A percentile compares a stretch with the other conserved stretches of the same genome.
Evolutionary conservation across 1,140 invertebrate species (phyloP).

Genomic region (Drosophila varians): DNA sequence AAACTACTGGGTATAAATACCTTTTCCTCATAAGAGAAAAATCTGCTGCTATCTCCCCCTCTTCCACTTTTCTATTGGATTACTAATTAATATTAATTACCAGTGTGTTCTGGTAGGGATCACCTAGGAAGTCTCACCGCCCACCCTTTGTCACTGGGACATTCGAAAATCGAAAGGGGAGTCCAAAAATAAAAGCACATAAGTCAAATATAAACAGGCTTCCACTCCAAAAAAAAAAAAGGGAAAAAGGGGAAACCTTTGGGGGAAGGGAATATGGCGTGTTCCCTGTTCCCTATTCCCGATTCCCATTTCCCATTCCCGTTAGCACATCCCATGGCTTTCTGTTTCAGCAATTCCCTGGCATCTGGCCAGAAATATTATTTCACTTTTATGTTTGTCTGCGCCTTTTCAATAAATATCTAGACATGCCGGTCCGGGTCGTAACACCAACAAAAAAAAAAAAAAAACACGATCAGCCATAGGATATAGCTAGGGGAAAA

Average conservation of each 20-base stretch:
- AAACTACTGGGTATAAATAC: too few species aligned
- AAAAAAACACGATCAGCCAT: background rate
- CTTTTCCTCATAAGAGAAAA: too few species aligned
- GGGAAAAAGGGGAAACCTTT: conserved; percentile 15
- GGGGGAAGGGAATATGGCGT: conserved; percentile 5
- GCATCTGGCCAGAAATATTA: conserved; percentile 80
- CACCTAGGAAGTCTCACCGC: conserved; percentile 23
- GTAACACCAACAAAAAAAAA: background rate
- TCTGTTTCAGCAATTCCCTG: conserved; percentile 64
- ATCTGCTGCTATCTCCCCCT: background rate
- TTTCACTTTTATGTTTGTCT: conserved; percentile 82
- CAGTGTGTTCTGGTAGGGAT: background rate
- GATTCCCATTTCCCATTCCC: background rate
- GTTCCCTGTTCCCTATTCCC: background rate
- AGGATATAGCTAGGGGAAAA: background rate
- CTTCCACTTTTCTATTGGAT: background rate
- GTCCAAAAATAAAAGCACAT: conserved; percentile 59
- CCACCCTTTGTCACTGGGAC: conserved; percentile 4
- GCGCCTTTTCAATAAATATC: conserved; percentile 79
- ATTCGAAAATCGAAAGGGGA: conserved; percentile 6
- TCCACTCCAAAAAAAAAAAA: conserved; percentile 15
- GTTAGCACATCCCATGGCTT: conserved; percentile 29
- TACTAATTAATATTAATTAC: background rate
- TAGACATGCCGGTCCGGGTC: conserved; percentile 37
- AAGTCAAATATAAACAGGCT: conserved; percentile 77